phyloP scores from a whole-genome alignment of 2,113 vertebrate genomes.

The Channa argus region DNA sequence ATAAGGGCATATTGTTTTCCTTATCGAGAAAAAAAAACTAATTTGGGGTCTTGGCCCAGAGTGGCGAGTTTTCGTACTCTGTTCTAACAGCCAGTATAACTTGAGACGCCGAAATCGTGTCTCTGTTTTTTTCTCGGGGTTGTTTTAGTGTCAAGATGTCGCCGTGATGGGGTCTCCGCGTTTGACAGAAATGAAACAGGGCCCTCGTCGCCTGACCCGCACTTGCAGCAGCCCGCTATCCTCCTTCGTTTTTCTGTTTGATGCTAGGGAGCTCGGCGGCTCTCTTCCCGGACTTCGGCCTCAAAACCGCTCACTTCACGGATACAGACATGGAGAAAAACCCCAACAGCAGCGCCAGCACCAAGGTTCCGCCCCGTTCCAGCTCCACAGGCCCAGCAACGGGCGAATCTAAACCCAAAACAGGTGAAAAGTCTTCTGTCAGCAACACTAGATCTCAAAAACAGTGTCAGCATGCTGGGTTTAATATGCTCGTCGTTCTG shows the following conservation, averaged over 20 bases:
- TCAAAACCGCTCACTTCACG: conserved; percentile 83
- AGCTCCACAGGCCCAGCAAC: conserved; percentile 89
- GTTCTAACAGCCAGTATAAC: conserved; percentile 34
- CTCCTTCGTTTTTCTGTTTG: conserved; percentile 73
- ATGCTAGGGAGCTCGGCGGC: conserved; percentile 82
- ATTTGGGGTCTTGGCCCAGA: conserved; percentile 78
- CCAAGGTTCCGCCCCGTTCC: conserved; percentile 91
- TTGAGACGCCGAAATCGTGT: conserved; percentile 84
- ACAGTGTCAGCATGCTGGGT: not conserved
- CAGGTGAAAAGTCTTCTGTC: conserved; percentile 80
- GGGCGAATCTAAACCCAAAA: conserved; percentile 94
- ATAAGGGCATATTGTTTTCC: conserved; percentile 60
- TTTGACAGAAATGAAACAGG: conserved; percentile 93
- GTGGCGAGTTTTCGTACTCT: conserved; percentile 72
- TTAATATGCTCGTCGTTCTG: not conserved
- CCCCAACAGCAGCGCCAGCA: conserved; percentile 86
- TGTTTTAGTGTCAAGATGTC: conserved; percentile 89
- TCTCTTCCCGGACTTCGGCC: conserved; percentile 85
- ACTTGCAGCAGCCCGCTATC: conserved; percentile 76
- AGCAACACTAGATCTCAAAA: not conserved
- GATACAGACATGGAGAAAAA: conserved; percentile 86
- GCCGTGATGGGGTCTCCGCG: conserved; percentile 94
- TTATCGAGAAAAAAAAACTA: conserved; percentile 37
- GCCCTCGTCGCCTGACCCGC: conserved; percentile 87
- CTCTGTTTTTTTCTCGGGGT: conserved; percentile 79